Conservation (phyloP, 2,797 vertebrate species). For the Spondyliosoma cantharus region DNA sequence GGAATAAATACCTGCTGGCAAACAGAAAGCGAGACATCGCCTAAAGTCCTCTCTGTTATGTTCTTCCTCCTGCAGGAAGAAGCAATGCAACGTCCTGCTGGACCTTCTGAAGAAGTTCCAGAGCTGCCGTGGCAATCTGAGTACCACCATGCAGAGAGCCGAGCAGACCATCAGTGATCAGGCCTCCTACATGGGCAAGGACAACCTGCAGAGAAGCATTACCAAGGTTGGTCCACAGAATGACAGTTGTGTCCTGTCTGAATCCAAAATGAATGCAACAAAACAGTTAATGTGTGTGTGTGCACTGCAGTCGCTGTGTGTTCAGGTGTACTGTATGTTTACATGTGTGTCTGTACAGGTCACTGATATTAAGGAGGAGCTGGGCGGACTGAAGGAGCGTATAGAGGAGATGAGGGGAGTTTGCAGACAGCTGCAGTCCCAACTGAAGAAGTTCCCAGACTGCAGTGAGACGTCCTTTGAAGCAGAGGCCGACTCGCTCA, state of each 20-base stretch:
- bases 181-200: slow-evolving; percentile 93
- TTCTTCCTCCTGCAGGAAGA: slow-evolving; percentile 81
- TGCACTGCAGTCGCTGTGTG: neutral
- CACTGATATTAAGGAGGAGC: slow-evolving; percentile 87
- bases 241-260: neutral
- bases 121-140: slow-evolving; percentile 85
- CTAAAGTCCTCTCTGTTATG: neutral
- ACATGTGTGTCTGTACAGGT: slow-evolving; percentile 81
- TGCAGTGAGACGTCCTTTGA: slow-evolving; percentile 90
- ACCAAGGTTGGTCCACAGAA: slow-evolving; percentile 80
- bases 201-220: slow-evolving; percentile 91
- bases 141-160: slow-evolving; percentile 89
- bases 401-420: slow-evolving; percentile 91
- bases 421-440: slow-evolving; percentile 91
- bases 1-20: no score
- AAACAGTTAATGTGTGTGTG: no score
- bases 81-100: slow-evolving; percentile 86
- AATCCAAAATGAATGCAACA: neutral
- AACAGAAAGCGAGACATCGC: no score
- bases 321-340: neutral
- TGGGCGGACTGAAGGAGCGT: slow-evolving; percentile 82
- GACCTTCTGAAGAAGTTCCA: slow-evolving; percentile 94
- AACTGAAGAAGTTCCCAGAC: slow-evolving; percentile 92
- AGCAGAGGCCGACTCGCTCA: slow-evolving; percentile 89
- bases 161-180: slow-evolving; percentile 88